Conservation (phyloP, 1,140 invertebrate genomes). For the Zeugodacus cucurbitae region DNA sequence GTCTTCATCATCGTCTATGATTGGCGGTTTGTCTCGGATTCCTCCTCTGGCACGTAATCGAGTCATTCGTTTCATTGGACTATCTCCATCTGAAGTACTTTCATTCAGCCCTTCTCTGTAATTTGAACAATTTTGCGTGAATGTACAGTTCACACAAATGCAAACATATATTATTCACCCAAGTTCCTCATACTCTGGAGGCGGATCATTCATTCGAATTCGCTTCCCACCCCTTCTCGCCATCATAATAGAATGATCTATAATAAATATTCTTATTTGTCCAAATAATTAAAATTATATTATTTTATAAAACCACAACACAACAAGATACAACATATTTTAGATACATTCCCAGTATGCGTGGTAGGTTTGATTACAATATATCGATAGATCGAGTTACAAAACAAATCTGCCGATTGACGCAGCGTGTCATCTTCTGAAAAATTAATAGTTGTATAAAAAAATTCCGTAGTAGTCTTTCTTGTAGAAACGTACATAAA, state of each 20-base stretch:
- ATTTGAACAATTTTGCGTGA: neutral
- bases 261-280: neutral
- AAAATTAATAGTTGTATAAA: too few relatives aligned
- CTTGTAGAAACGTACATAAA: too few relatives aligned
- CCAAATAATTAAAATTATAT: neutral
- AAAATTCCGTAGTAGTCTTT: too few relatives aligned
- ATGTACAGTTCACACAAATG: neutral
- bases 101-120: slow-evolving; percentile 60
- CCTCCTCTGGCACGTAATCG: slow-evolving; percentile 67
- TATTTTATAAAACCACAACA: neutral
- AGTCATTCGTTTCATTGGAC: slow-evolving; percentile 67
- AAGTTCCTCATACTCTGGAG: slow-evolving; percentile 80
- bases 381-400: neutral
- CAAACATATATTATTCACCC: slow-evolving; percentile 45
- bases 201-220: slow-evolving; percentile 91
- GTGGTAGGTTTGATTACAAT: neutral
- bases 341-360: neutral
- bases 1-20: slow-evolving; percentile 65
- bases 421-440: too few relatives aligned
- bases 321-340: neutral
- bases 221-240: slow-evolving; percentile 85
- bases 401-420: too few relatives aligned
- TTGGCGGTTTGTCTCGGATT: slow-evolving; percentile 63
- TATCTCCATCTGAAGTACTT: slow-evolving; percentile 67
- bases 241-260: slow-evolving; percentile 68